Base-by-base conservation (phyloP, 2,888 invertebrate genomes). In the Tetranychus truncatus region DNA sequence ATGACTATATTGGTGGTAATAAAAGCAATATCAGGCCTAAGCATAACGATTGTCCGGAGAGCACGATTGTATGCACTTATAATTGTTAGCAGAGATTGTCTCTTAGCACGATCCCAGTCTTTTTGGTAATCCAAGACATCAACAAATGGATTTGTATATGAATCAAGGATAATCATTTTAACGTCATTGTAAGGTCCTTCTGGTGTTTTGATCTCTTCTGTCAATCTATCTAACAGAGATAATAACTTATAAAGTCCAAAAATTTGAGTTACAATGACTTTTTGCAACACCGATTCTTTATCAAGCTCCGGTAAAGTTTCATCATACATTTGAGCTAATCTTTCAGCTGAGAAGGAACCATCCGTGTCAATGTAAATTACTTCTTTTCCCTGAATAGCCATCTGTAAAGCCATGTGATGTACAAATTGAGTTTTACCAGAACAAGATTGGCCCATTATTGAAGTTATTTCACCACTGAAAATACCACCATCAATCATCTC, bases 401-500 rank as follows among this genome's bases (percentile, higher is more conserved):
- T 24, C 9, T 69, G 20, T 11, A 69, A 11, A 21, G 21, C 11
- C 69, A 69, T 69, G 8, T 69, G 69, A 69, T 24, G 69, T n/a
- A 11, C 69, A 69, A 69, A 69, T 69, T 69, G 69, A 24, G 69
- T 69, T 21, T 69, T 69, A 24, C 69, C 69, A 11, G 34, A 24
- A 24, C 69, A 20, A 1, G 69, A 69, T 20, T 20, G 20, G 9
- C 69, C 69, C 20, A 24, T 20, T 8, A 69, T 20, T 24, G 21
- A 20, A 21, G 69, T 69, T n/a, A 69, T 69, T 69, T 69, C 69
- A 69, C 69, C 69, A 24, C 21, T 69, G 7, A 11, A 24, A 24
- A 69, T 69, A 69, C 69, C 69, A 20, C 69, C 69, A 69, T 24
- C 69, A 69, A 69, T 69, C 20, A 69, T 24, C 9, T 69, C 69